Evolutionary conservation across 2,888 invertebrate genomes (phyloP), one percentile per base, ranked within the genome.

Genomic region (Fragum whitleyi): DNA sequence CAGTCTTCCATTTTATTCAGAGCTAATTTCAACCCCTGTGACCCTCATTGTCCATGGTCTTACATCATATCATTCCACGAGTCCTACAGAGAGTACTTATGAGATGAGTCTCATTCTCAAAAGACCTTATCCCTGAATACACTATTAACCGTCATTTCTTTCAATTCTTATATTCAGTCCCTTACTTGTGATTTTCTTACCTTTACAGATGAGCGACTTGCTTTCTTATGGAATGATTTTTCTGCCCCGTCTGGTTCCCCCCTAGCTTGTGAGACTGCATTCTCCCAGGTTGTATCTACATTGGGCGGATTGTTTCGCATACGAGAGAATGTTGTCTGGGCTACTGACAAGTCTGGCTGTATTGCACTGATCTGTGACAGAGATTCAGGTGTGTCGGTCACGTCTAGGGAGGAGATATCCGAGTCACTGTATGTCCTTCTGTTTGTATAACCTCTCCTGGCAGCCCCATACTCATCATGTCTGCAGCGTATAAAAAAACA

Each of bases 171-270:
- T n/a, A n/a, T n/a, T n/a, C n/a, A n/a, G n/a, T n/a, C n/a, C n/a
- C n/a, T n/a, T n/a, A n/a, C n/a, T n/a, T n/a, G n/a, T 36, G 32
- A 36, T 14, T 26, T 57, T 3, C 26, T 9, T 65, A 80, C 79
- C 77, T 77, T 74, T 7, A 84, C 23, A 29, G 77, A 80, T 14
- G 69, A 62, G 75, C 87, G 85, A 71, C 88, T 86, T 29, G 77
- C 85, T 74, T 87, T 88, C 39, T 77, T 81, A 53, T 81, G 83
- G 32, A 89, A 89, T 11, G 89, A 90, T 71, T 80, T 87, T 55
- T 92, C 92, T 9, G 92, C 91, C 2, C 92, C 92, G 86, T 92
- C 92, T 26, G 92, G 92, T 55, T 90, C 88, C 28, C 92, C 92
- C 67, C 92, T 82, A 7, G 91, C 91, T 51, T 85, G 86, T 19